Percentiles rank a stretch among this genome's conserved stretches.
These are phyloP conservation scores for Sminthopsis crassicaudata DNA, from an alignment of 2,113 vertebrate genomes.

Conservation along the genomic window DNA sequence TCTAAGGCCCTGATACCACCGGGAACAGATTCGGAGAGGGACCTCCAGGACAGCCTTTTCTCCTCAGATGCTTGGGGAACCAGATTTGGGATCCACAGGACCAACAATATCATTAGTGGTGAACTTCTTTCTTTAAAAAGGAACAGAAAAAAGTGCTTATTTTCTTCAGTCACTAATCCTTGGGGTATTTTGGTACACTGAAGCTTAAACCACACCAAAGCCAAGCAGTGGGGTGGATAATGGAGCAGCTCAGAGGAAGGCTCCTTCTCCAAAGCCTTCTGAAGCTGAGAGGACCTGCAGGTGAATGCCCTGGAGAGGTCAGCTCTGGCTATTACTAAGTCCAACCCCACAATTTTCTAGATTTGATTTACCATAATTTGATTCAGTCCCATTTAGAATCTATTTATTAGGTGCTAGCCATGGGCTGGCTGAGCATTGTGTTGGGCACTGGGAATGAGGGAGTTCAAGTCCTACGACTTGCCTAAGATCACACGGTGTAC, in stretches of 20 bases:
- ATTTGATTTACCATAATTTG: too few species aligned
- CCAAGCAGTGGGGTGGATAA: accelerated
- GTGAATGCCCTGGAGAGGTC: neutral
- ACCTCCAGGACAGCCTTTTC: neutral
- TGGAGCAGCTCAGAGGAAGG: neutral
- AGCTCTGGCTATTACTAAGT: too few species aligned
- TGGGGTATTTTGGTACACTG: neutral
- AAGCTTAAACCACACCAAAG: neutral
- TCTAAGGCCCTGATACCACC: neutral
- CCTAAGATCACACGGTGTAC: too few species aligned
- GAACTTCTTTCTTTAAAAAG: neutral
- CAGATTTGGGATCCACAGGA: neutral
- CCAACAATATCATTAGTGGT: neutral
- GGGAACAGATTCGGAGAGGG: neutral
- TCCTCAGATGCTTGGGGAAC: neutral
- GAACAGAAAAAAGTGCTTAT: neutral
- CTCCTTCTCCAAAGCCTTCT: neutral
- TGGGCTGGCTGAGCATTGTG: neutral
- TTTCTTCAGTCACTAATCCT: slow-evolving; percentile 10
- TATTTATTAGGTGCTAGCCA: neutral
- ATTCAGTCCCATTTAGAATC: neutral
- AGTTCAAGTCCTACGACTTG: neutral
- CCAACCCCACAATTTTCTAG: neutral
- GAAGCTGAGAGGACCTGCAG: neutral
- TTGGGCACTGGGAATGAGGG: neutral